A percentile compares a stretch with the other conserved stretches of the same genome.
These are phyloP conservation scores for Oceanites oceanicus DNA, from an alignment of 2,113 vertebrate species.

Conservation along the genomic window DNA sequence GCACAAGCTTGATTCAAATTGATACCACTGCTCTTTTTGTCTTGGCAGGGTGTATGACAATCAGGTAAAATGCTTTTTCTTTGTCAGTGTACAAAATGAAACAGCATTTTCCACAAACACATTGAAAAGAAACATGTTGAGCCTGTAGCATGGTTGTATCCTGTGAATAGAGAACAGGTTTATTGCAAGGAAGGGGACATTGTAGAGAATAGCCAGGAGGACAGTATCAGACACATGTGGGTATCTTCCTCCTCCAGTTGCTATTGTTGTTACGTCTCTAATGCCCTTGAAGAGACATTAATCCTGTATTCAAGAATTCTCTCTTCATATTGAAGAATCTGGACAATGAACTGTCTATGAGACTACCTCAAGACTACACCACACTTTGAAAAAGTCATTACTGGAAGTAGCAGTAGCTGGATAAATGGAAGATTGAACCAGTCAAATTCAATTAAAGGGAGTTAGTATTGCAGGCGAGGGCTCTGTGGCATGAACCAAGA, in stretches of 20 bases:
- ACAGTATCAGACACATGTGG: rapidly evolving
- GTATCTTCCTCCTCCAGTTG: background rate
- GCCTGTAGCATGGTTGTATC: background rate
- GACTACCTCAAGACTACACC: background rate
- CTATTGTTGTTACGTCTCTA: background rate
- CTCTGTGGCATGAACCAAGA: background rate
- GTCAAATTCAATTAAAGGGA: background rate
- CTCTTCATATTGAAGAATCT: background rate
- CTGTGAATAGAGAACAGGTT: rapidly evolving
- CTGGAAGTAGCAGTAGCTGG: background rate
- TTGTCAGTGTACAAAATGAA: background rate
- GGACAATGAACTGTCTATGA: background rate
- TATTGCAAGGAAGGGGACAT: background rate
- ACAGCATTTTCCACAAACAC: background rate
- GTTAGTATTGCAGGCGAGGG: background rate
- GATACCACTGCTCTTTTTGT: background rate
- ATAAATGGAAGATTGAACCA: background rate
- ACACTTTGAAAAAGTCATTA: background rate
- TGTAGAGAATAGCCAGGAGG: background rate
- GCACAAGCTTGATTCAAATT: background rate
- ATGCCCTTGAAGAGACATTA: background rate
- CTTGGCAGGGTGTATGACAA: background rate
- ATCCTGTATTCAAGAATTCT: background rate
- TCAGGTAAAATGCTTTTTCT: background rate
- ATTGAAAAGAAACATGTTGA: background rate